phyloP scores from a whole-genome alignment of 2,113 vertebrate genomes.

The Pterophyllum scalare region DNA sequence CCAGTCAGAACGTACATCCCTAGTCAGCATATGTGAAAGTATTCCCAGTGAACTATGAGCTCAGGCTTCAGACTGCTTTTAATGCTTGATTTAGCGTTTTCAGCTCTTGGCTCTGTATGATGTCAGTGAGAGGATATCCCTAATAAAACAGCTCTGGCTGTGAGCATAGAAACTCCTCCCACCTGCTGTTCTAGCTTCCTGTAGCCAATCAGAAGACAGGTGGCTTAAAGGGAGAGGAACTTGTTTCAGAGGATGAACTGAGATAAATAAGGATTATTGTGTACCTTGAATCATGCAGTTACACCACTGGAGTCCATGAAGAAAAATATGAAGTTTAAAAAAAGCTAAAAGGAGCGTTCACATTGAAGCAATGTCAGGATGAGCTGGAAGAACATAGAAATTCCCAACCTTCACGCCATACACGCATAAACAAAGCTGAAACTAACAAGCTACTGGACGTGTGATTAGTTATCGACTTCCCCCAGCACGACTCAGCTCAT shows the following conservation, averaged over 20 bases:
- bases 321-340: background rate
- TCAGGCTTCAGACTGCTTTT: background rate
- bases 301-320: background rate
- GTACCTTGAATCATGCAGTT: background rate
- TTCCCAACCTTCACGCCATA: background rate
- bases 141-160: background rate
- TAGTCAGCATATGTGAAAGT: background rate
- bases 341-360: background rate
- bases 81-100: background rate
- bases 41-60: background rate
- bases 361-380: background rate
- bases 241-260: background rate
- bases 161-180: background rate
- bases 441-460: background rate
- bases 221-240: background rate
- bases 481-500: background rate
- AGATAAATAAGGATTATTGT: background rate
- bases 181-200: background rate
- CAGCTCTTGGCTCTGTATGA: slow-evolving; percentile 1
- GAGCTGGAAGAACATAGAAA: background rate
- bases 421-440: too few species aligned
- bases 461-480: background rate
- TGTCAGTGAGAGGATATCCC: background rate
- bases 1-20: background rate
- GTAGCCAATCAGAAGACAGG: background rate